These are phyloP conservation scores for Phenacoccus solenopsis DNA, from an alignment of 1,140 invertebrate genomes.

Conservation along the genomic window DNA sequence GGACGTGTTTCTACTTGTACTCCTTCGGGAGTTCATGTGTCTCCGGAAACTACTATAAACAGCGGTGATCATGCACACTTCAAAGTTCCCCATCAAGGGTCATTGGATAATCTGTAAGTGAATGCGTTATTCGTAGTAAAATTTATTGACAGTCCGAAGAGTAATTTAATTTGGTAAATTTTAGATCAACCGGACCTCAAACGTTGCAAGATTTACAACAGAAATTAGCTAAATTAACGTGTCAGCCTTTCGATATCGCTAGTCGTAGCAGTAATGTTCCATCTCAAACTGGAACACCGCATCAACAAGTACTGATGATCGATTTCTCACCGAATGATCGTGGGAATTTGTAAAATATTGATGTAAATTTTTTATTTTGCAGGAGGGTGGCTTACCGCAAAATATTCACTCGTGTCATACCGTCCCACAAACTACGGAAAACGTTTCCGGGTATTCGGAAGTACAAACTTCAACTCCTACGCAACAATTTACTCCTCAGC, in stretches of 20 bases:
- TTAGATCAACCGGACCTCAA: not conserved
- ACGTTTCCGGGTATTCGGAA: not conserved
- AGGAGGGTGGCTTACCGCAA: not conserved
- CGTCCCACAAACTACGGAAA: not conserved
- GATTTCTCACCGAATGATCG: no score
- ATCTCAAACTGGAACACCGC: not conserved
- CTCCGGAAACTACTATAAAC: not conserved
- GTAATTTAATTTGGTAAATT: not conserved
- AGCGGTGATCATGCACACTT: not conserved
- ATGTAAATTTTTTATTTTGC: no score
- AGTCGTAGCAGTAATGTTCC: not conserved
- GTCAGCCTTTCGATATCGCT: not conserved
- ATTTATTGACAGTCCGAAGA: no score
- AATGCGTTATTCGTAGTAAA: not conserved
- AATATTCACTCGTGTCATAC: not conserved
- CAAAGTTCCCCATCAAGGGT: not conserved
- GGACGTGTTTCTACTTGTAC: not conserved
- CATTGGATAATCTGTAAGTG: not conserved
- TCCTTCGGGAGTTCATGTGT: not conserved
- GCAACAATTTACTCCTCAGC: not conserved
- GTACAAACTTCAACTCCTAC: no score
- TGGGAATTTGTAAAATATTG: no score
- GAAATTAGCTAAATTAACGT: not conserved
- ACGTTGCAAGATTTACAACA: conserved; percentile 6
- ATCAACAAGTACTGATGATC: not conserved